Base-by-base conservation (phyloP, 2,888 invertebrate species). In the Drosophila differens region DNA sequence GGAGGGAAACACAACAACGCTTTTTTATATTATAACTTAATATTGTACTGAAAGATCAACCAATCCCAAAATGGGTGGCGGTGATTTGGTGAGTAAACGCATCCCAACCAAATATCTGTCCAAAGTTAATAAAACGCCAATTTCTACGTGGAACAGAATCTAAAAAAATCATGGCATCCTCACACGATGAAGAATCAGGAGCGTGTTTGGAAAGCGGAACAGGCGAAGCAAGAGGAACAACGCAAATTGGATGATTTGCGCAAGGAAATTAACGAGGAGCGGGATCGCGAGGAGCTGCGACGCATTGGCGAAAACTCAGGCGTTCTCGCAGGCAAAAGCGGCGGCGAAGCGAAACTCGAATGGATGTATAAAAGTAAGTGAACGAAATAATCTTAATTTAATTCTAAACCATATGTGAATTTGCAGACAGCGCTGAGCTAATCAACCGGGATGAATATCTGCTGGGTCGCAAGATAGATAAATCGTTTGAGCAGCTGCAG, bases 381-480 rank as follows among this genome's bases (percentile, higher is more conserved):
- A 10, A 9, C 12, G 0, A 51, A 10, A 28, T 3, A 28, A 52
- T 16, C 9, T 1, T 0, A 4, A 49, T n/a, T 6, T 0, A 22
- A 25, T 9, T 4, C 2, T 73, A 44, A 57, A 19, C 16, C 9
- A 3, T 30, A 2, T 1, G 19, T 9, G 10, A 0, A 22, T 47
- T 67, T 69, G 4, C 51, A 92, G 93, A 91, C 30, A 89, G 89
- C 52, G 81, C 87, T 0, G 93, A 93, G 30, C 70, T 93, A 3
- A 84, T 94, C 0, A 96, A 98, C 83, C 94, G 97, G 35, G 98
- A 99, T 92, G 98, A 98, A 77, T 99, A 98, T 94, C 94, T 99
- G 32, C 94, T 98, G 44, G 98, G 98, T 0, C 95, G 96, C 87
- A 89, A 91, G 25, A 88, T 93, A 67, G 98, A 98, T 86, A 97